Evolutionary conservation across 2,888 invertebrate genomes (phyloP).

Genomic region (Camptogramma bilineatum): DNA sequence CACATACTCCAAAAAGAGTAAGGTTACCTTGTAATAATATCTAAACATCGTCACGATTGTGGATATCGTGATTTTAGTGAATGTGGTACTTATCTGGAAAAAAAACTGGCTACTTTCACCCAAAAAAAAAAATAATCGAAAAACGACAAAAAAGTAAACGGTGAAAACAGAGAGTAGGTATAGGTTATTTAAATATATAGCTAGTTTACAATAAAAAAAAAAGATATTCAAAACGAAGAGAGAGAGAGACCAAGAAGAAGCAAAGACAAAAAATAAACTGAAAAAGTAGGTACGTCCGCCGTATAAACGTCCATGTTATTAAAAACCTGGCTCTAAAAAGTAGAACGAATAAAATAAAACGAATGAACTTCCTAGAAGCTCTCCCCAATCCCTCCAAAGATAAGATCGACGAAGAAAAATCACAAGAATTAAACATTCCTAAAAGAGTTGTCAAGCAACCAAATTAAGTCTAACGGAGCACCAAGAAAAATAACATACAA

Average conservation of each 20-base stretch:
- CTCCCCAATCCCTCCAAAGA: slow-evolving; percentile 59
- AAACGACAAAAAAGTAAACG: too few relatives aligned
- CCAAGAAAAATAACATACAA: slow-evolving; percentile 79
- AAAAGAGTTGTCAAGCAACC: slow-evolving; percentile 77
- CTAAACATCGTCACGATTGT: too few relatives aligned
- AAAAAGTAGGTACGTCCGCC: not conserved
- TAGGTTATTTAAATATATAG: too few relatives aligned
- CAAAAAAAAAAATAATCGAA: too few relatives aligned
- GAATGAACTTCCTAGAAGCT: slow-evolving; percentile 53
- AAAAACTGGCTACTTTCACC: too few relatives aligned
- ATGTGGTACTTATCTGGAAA: too few relatives aligned
- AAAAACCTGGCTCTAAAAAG: slow-evolving; percentile 36
- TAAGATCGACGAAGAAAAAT: slow-evolving; percentile 72
- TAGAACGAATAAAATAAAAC: slow-evolving; percentile 47
- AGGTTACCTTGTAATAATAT: too few relatives aligned
- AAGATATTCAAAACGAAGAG: too few relatives aligned
- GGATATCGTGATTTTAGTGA: too few relatives aligned
- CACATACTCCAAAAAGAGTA: too few relatives aligned
- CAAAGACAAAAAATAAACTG: not conserved
- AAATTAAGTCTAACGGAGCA: slow-evolving; percentile 69
- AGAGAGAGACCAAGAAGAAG: not conserved
- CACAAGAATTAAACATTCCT: slow-evolving; percentile 73
- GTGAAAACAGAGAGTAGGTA: too few relatives aligned
- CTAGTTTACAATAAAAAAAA: too few relatives aligned
- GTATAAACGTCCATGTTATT: not conserved